phyloP scores from a whole-genome alignment of 2,888 invertebrate species.

The Rhaphigaster nebulosa region DNA sequence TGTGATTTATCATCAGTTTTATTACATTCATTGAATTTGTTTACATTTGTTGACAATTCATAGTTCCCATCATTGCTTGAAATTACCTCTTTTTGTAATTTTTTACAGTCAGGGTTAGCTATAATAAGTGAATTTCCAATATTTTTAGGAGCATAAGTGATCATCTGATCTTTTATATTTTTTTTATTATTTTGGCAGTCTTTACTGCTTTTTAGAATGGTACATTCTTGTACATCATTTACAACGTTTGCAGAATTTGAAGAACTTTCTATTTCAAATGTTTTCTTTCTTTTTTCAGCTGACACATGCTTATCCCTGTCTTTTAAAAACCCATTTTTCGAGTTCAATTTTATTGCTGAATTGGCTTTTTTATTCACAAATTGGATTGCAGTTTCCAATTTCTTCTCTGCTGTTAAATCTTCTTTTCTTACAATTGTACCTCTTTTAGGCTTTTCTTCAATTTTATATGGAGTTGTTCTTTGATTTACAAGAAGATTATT shows the following conservation, averaged over 20 bases:
- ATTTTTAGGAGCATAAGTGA: neutral
- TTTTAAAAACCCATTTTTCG: neutral
- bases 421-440: neutral
- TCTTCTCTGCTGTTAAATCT: neutral
- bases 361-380: neutral
- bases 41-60: neutral
- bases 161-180: neutral
- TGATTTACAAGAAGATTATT: neutral
- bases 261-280: neutral
- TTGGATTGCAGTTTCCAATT: neutral
- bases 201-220: neutral
- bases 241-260: neutral
- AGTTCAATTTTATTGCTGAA: neutral
- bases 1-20: neutral
- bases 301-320: neutral
- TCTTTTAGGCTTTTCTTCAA: neutral
- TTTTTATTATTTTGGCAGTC: neutral
- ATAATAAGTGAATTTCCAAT: neutral
- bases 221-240: neutral
- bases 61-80: neutral
- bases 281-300: neutral
- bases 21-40: neutral
- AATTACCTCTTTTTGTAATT: neutral
- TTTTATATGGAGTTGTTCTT: neutral
- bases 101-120: neutral